These are phyloP conservation scores for Tympanoctomys barrerae DNA, from an alignment of 2,797 vertebrate genomes.

Conservation along the genomic window DNA sequence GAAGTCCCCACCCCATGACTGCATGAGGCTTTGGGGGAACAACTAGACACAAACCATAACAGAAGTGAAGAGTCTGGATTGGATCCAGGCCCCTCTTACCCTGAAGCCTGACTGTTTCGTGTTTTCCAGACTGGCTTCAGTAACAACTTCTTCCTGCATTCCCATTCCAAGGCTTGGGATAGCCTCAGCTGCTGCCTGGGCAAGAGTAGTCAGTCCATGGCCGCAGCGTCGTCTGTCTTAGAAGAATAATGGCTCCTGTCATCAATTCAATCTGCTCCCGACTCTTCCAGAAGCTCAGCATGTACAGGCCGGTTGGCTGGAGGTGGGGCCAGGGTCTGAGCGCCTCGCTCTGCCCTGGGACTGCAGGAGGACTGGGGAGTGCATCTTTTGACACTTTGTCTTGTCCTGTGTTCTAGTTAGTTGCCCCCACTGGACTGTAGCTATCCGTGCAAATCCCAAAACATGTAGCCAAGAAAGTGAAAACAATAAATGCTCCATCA, in stretches of 20 bases:
- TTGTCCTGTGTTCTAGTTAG: background rate
- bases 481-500: background rate
- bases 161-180: background rate
- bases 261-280: conserved; percentile 37
- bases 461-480: background rate
- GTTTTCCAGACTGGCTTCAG: background rate
- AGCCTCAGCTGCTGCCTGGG: conserved; percentile 5
- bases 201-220: background rate
- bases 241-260: conserved; percentile 62
- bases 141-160: conserved; percentile 4
- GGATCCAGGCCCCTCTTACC: background rate
- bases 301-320: background rate
- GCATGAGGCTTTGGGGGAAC: too few relatives aligned
- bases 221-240: conserved; percentile 8
- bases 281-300: background rate
- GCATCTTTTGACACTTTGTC: background rate
- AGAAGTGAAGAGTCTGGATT: background rate
- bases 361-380: background rate
- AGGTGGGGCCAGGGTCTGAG: background rate
- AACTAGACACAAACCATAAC: too few relatives aligned
- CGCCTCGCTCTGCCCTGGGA: background rate
- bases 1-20: too few relatives aligned
- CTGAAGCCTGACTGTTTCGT: background rate
- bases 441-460: background rate
- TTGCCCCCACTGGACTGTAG: background rate